Percentiles rank a stretch among this genome's conserved stretches.
Evolutionary conservation across 2,797 vertebrate genomes (phyloP).

Genomic region (Anguilla pacifica): DNA sequence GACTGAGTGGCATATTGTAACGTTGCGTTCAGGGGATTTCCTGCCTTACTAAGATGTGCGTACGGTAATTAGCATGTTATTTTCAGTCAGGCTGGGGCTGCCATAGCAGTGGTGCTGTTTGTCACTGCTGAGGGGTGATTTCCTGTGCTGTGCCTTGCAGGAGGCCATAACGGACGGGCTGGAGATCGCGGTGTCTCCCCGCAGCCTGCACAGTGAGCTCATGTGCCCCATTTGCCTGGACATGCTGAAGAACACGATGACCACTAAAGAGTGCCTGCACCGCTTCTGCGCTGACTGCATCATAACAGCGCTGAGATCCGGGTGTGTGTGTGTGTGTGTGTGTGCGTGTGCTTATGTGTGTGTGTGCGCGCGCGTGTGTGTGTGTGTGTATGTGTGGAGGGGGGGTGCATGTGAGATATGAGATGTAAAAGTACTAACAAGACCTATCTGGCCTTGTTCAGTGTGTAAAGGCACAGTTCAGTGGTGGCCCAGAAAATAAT

Average conservation of each 20-base stretch:
- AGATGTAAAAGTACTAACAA: not conserved
- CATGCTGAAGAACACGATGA: conserved; percentile 88
- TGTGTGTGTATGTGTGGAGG: not conserved
- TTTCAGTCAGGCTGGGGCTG: not conserved
- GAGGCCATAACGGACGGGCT: conserved; percentile 93
- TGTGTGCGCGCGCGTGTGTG: not conserved
- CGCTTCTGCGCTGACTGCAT: conserved; percentile 83
- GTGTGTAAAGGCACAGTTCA: not conserved
- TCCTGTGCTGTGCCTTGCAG: conserved; percentile 61
- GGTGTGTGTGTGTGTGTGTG: conserved; percentile 69
- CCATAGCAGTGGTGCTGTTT: not conserved
- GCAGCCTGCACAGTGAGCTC: conserved; percentile 80
- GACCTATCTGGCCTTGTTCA: not conserved
- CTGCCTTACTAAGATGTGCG: no score
- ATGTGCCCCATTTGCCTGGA: conserved; percentile 93
- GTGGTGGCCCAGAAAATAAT: not conserved
- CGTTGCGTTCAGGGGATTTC: no score
- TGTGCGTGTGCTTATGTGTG: not conserved
- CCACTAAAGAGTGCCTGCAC: conserved; percentile 80
- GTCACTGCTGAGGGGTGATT: not conserved
- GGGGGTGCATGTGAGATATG: no score
- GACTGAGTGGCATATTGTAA: no score
- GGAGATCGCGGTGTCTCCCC: conserved; percentile 80
- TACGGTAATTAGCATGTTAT: no score
- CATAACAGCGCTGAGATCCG: conserved; percentile 85